These are phyloP conservation scores for Danio jaintianensis DNA, from an alignment of 2,797 vertebrate genomes.

Conservation along the genomic window DNA sequence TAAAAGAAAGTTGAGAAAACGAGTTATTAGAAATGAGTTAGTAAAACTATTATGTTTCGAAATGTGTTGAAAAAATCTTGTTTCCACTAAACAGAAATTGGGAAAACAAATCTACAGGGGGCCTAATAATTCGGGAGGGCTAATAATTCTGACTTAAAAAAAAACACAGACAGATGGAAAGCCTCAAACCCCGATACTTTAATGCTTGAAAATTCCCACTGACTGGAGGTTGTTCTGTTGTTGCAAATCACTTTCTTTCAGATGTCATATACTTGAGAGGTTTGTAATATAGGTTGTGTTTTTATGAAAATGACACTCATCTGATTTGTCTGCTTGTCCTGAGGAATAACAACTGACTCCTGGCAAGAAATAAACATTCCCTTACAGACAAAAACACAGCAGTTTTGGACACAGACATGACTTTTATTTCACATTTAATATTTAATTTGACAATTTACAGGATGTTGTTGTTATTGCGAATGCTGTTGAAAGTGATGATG, in stretches of 20 bases:
- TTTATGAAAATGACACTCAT: slow-evolving; percentile 18
- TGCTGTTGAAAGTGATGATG: neutral
- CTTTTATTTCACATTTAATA: slow-evolving; percentile 10
- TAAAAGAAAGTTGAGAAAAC: too few relatives aligned
- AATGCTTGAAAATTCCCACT: neutral
- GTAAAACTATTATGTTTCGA: too few relatives aligned
- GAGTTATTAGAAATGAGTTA: too few relatives aligned
- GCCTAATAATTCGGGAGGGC: too few relatives aligned
- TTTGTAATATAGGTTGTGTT: slow-evolving; percentile 41
- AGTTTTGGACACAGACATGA: slow-evolving; percentile 2
- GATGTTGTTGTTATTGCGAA: neutral
- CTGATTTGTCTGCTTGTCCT: slow-evolving; percentile 1
- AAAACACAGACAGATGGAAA: neutral
- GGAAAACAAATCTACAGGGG: too few relatives aligned
- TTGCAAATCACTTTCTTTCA: neutral
- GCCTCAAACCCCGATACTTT: neutral
- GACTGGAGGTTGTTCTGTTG: neutral
- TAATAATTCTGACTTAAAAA: too few relatives aligned
- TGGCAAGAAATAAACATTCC: neutral
- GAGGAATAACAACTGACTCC: neutral
- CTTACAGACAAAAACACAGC: neutral
- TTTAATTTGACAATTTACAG: neutral
- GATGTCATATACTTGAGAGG: slow-evolving; percentile 25
- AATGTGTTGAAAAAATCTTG: too few relatives aligned
- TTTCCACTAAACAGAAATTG: too few relatives aligned